Evolutionary conservation across 2,113 vertebrate genomes (phyloP).

Genomic region (Ammospiza caudacuta): DNA sequence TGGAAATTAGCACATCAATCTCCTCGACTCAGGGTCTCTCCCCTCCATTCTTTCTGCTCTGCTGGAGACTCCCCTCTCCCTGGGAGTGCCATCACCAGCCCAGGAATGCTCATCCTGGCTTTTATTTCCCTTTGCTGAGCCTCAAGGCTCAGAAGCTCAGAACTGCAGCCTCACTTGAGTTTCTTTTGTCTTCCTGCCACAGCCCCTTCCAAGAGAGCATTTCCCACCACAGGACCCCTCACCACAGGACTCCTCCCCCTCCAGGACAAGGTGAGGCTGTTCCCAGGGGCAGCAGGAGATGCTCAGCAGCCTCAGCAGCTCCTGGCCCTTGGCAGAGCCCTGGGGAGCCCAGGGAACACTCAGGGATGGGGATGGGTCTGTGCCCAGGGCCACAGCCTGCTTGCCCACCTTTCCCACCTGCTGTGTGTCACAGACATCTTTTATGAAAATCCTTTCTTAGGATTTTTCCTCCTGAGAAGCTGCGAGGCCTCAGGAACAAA

Average conservation of each 20-base stretch:
- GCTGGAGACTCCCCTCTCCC: slow-evolving; percentile 31
- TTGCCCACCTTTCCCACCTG: accelerated
- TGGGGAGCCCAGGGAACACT: accelerated
- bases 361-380: accelerated
- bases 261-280: accelerated
- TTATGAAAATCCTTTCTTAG: too few species aligned
- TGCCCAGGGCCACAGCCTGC: too few species aligned
- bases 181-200: neutral
- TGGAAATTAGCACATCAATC: slow-evolving; percentile 43
- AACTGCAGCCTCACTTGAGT: neutral
- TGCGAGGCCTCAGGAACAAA: too few species aligned
- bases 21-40: slow-evolving; percentile 20
- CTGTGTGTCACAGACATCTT: too few species aligned
- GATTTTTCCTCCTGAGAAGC: too few species aligned
- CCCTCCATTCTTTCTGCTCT: neutral
- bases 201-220: neutral
- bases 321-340: accelerated
- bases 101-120: slow-evolving; percentile 24
- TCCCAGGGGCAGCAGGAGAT: neutral
- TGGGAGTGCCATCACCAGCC: slow-evolving; percentile 50
- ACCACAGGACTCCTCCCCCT: neutral
- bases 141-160: neutral
- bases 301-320: neutral
- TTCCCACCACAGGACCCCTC: neutral
- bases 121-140: neutral